Percentiles rank a stretch among this genome's conserved stretches.
Conservation (phyloP, 30 jellyfish, hydroid and myxozoan genomes). For the Aurelia coerulea region DNA sequence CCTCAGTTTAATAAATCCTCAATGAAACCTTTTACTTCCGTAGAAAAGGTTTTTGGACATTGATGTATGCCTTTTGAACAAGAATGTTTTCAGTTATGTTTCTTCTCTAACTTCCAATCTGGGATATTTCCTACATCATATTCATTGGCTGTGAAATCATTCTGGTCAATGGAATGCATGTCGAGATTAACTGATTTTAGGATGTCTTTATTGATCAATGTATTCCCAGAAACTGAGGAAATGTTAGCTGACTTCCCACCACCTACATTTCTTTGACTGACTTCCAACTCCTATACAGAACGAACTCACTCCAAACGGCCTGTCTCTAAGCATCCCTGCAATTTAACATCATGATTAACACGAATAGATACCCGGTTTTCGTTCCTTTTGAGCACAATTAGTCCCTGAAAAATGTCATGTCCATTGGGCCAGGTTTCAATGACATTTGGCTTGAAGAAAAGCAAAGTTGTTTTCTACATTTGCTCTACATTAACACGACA, state of each 20-base stretch:
- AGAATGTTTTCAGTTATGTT: conserved; percentile 25
- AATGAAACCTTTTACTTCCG: conserved; percentile 28
- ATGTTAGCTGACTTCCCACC: background rate
- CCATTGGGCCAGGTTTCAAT: conserved; percentile 47
- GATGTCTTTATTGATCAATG: background rate
- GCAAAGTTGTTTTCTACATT: background rate
- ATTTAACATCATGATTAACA: conserved; percentile 8
- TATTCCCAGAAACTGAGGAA: conserved; percentile 8
- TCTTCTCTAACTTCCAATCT: conserved; percentile 14
- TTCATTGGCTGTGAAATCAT: conserved; percentile 7
- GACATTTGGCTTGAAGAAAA: conserved; percentile 21
- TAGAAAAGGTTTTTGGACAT: conserved; percentile 38
- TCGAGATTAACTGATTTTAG: conserved; percentile 17
- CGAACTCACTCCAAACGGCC: conserved; percentile 2
- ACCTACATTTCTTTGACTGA: background rate
- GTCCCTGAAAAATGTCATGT: conserved; percentile 7
- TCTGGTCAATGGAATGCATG: background rate
- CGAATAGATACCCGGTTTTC: conserved; percentile 2
- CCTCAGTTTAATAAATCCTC: conserved; percentile 5
- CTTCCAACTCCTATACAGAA: conserved; percentile 21
- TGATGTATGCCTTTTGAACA: conserved; percentile 21
- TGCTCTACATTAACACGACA: conserved; percentile 15
- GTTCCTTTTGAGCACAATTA: background rate
- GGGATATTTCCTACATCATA: background rate
- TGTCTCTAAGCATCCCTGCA: conserved; percentile 23